Base-by-base conservation (phyloP, 2,888 invertebrate genomes). In the Lasioglossum malachurum region DNA sequence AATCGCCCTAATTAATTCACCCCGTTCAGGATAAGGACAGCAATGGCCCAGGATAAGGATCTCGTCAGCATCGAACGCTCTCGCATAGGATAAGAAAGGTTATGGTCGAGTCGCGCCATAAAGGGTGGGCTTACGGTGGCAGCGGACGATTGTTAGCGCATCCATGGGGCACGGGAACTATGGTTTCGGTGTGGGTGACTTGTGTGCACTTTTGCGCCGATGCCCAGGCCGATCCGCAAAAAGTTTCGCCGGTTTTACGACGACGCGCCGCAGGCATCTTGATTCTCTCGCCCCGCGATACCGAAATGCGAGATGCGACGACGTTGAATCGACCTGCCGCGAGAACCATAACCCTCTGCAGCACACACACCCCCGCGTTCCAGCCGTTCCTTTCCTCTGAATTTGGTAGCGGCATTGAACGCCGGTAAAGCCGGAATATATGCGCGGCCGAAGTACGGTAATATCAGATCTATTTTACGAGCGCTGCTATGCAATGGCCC, bases 391-490 rank as follows among this genome's bases (percentile, higher is more conserved):
- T 87, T 80, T 67, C 75, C 77, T 57, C 75, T 60, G 86, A 86
- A 81, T 87, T 82, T 84, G 69, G 78, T 41, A 44, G 71, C 80
- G 57, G 46, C 74, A 75, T 84, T 71, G 84, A 78, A 80, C 49
- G 67, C 76, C 60, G 81, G 67, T 73, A 75, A 74, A 80, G 84
- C 75, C 86, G 71, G 82, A 83, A 87, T 83, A 57, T 83, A 81
- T 85, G 84, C 80, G 67, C 74, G 78, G 27, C 23, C 75, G 84
- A 75, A 75, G 72, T 84, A 74, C 72, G 81, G 88, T 89, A 88
- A 89, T 90, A 89, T 90, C 88, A 80, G 80, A 90, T 88, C 86
- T 87, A 86, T 90, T 92, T 91, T 92, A 91, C 85, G 89, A 89
- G 89, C 78, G 27, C 67, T 38, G 80, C 73, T 82, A 88, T 75